phyloP scores from a whole-genome alignment of 1,140 invertebrate species.

The Cyrtorhinus lividipennis region DNA sequence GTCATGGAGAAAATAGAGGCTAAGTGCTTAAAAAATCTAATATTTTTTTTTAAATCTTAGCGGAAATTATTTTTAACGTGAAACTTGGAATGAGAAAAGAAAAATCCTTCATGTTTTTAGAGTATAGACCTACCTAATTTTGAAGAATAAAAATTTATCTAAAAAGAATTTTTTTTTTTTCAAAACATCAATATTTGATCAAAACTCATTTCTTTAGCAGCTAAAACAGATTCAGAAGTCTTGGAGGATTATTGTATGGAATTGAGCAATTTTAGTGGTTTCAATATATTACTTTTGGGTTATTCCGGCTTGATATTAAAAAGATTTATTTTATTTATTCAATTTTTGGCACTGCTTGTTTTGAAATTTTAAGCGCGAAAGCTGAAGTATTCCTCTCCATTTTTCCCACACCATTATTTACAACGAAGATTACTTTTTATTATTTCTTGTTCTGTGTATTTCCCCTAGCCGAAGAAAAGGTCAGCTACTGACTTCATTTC shows the following conservation, averaged over 20 bases:
- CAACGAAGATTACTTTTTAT: too few species aligned
- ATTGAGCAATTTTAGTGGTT: conserved; percentile 21
- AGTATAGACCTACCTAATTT: background rate
- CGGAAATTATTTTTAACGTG: too few species aligned
- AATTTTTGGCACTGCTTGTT: conserved; percentile 20
- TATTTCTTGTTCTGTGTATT: too few species aligned
- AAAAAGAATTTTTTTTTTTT: conserved; percentile 12
- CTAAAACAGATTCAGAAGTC: conserved; percentile 7
- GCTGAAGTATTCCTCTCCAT: background rate
- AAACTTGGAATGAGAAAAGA: background rate
- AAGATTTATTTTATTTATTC: conserved; percentile 6
- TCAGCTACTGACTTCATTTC: background rate
- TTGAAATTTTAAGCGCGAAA: background rate
- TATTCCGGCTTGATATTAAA: conserved; percentile 17
- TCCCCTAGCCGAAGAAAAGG: background rate
- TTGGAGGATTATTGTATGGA: conserved; percentile 21
- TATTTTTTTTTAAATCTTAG: too few species aligned
- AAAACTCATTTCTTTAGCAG: background rate
- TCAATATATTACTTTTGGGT: conserved; percentile 12
- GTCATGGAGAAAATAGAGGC: background rate
- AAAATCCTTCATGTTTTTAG: background rate
- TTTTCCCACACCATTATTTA: too few species aligned
- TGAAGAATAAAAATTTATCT: too few species aligned
- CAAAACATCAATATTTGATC: background rate
- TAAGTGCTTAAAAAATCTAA: conserved; percentile 9